Evolutionary conservation across 2,113 vertebrate species (phyloP), one percentile per base, ranked within the genome.

Genomic region (Poeciliopsis occidentalis): DNA sequence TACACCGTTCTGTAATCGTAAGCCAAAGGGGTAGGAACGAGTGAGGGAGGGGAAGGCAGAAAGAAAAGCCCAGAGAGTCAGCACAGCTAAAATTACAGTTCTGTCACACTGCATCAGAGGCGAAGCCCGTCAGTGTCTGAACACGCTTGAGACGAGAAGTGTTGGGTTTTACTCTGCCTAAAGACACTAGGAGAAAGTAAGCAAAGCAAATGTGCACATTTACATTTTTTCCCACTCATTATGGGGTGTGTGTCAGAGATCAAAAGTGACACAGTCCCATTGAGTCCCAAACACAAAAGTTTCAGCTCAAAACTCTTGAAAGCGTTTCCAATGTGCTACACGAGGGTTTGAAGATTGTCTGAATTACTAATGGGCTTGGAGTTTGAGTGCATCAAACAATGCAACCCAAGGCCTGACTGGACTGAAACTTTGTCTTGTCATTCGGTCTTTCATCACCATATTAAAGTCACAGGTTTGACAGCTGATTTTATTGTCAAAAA

Each of bases 51-150:
- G 47, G 69, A 61, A 26, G n/a, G 19, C 83, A 51, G 61, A 81
- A 74, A 77, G 78, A 81, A 69, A 78, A 84, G 73, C 76, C 78
- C 80, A 80, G 83, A 82, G 87, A 89, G 87, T 87, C 85, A 88
- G 88, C 87, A 88, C 73, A 84, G 86, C 82, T 89, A 88, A 90
- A 92, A 90, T 91, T 92, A 90, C 87, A 89, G 85, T 81, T 82
- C 81, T 92, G 90, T 92, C 90, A 88, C 73, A 83, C 67, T 73
- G 65, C 67, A 88, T 92, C 87, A 92, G 81, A 24, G 72, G 67
- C 34, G 76, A 89, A 75, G 82, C 83, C 75, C 47, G n/a, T 76
- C 74, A 61, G 73, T 83, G 76, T 84, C 65, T 64, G 71, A 61
- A 71, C n/a, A 29, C 30, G 1, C 41, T 74, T 63, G 32, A 78